Evolutionary conservation across 2,797 vertebrate genomes (phyloP), one percentile per base, ranked within the genome.

Genomic region (Decapterus maruadsi): DNA sequence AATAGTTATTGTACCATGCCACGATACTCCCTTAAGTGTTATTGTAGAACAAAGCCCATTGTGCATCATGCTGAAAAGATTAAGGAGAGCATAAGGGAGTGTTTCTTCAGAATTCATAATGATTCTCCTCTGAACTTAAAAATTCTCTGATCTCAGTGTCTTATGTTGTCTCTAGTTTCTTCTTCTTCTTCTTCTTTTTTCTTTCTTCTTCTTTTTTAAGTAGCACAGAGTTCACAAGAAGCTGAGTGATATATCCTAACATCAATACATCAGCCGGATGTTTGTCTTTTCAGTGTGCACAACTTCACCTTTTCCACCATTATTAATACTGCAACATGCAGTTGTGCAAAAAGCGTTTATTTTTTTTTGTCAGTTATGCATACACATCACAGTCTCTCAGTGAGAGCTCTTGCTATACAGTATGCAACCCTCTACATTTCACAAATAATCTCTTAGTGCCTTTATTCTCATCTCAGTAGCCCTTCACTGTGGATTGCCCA

Each of bases 401-500:
- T 43, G 60, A 71, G 53, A 71, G 16, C 51, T 77, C 57, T 11
- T 11, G 17, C 36, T 69, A 31, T 17, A n/a, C n/a, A n/a, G n/a
- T n/a, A 51, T 4, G 40, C 55, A 68, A 34, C 60, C 40, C 50
- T 72, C 65, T 79, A 48, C 56, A 11, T 83, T 87, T 88, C 61
- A 68, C 63, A 82, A 86, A 84, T 88, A 72, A 81, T 84, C 68
- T 66, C 61, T 66, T 42, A 6, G 36, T 26, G 56, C 64, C 72
- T 86, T 71, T 75, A 66, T 75, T 84, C 75, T 78, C 59, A 43
- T 64, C 69, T 84, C 68, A 61, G 36, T 69, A 72, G 78, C 82
- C 78, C 50, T 82, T 86, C 69, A 60, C 80, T 85, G 66, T 66
- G 60, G 36, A 84, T 71, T 38, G 91, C 91, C 88, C 58, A 81